Conservation (phyloP, 2,888 invertebrate species). For the Imbricaverruca yamaguchii region DNA sequence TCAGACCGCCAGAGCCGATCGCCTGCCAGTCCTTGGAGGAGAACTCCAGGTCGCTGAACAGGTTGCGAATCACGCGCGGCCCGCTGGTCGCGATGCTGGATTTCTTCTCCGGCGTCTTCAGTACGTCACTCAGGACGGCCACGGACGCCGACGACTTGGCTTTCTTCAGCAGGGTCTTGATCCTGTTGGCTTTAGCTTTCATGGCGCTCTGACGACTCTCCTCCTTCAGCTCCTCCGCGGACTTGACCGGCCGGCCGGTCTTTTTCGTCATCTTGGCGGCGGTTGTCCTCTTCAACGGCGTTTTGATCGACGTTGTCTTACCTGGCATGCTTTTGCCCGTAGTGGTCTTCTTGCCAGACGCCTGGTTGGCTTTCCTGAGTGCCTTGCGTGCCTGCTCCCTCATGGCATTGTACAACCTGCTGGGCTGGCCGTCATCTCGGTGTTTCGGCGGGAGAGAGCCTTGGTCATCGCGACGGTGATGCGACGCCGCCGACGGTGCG, state of each 20-base stretch:
- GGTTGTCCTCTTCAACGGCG: background rate
- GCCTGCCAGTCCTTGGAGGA: constrained; percentile 13
- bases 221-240: background rate
- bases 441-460: no score
- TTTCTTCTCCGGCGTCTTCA: background rate
- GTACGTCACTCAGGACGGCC: background rate
- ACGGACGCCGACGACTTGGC: background rate
- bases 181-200: background rate
- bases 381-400: no score
- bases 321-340: background rate
- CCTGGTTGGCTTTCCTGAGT: no score
- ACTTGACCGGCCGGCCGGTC: background rate
- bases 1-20: constrained; percentile 1
- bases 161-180: background rate
- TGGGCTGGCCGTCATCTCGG: no score
- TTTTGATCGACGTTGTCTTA: background rate
- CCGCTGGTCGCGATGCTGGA: background rate
- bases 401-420: no score
- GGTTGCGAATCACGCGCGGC: background rate
- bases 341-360: background rate
- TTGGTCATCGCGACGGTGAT: no score
- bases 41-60: background rate
- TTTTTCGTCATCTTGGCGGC: background rate
- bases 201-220: background rate
- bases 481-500: no score